A percentile compares a stretch with the other conserved stretches of the same genome.
Conservation (phyloP, 2,113 vertebrate species). For the Chiloscyllium plagiosum region DNA sequence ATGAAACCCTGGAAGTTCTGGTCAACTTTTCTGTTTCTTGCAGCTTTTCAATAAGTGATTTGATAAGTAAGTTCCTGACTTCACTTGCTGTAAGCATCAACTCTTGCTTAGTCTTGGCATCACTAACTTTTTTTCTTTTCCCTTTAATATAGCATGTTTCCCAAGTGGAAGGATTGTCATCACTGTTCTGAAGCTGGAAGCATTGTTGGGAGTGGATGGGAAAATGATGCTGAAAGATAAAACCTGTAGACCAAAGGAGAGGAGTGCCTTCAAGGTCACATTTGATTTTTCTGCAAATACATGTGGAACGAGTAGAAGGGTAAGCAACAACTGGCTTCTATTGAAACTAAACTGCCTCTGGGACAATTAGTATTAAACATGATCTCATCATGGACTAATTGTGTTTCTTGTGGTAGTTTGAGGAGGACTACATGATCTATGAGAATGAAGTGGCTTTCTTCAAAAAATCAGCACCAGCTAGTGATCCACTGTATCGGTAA, state of each 20-base stretch:
- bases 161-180: slow-evolving; percentile 48
- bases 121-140: too few relatives aligned
- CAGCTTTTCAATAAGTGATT: slow-evolving; percentile 45
- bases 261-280: slow-evolving; percentile 43
- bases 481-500: slow-evolving; percentile 46
- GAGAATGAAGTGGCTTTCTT: slow-evolving; percentile 48
- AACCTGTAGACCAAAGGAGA: slow-evolving; percentile 41
- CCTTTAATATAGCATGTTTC: slow-evolving; percentile 46
- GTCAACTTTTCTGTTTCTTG: slow-evolving; percentile 49
- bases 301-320: slow-evolving; percentile 49
- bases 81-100: too few relatives aligned
- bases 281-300: slow-evolving; percentile 47
- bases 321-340: slow-evolving; percentile 32
- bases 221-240: slow-evolving; percentile 46
- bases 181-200: slow-evolving; percentile 43
- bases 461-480: slow-evolving; percentile 38
- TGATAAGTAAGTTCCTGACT: slow-evolving; percentile 46
- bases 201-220: slow-evolving; percentile 42
- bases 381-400: background rate
- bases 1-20: slow-evolving; percentile 39
- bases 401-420: background rate
- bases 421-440: slow-evolving; percentile 42
- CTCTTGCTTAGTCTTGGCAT: background rate
- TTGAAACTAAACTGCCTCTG: too few relatives aligned
- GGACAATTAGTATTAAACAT: too few relatives aligned